Evolutionary conservation across 2,888 invertebrate genomes (phyloP).

Genomic region (Trichogramma evanescens): DNA sequence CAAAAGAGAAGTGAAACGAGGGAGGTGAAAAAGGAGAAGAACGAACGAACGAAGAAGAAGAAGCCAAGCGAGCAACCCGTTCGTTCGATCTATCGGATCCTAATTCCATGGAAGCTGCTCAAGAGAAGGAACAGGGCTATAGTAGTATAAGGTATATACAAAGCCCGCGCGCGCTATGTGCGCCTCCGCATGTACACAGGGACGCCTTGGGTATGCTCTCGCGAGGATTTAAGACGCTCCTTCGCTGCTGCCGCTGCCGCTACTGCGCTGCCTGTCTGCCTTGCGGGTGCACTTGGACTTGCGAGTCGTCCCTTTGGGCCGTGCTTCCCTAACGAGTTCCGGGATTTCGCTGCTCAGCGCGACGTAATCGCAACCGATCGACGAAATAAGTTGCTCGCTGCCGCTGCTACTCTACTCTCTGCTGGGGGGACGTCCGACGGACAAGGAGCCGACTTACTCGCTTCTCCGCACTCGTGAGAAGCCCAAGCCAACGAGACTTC

Average conservation of each 20-base stretch:
- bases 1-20: neutral
- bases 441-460: too few relatives aligned
- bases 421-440: too few relatives aligned
- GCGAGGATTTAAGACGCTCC: constrained; percentile 29
- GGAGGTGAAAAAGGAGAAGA: neutral
- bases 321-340: constrained; percentile 28
- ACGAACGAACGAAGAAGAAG: neutral
- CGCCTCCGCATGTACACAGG: too few relatives aligned
- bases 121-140: neutral
- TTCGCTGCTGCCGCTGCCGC: constrained; percentile 2
- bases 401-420: neutral
- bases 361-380: constrained; percentile 29
- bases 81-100: constrained; percentile 14
- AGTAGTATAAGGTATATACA: neutral
- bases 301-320: constrained; percentile 27
- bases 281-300: constrained; percentile 30
- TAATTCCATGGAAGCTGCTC: constrained; percentile 17
- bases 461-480: too few relatives aligned
- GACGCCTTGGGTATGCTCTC: constrained; percentile 1
- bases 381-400: constrained; percentile 5
- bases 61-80: neutral
- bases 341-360: constrained; percentile 26
- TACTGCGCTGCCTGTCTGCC: neutral
- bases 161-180: neutral
- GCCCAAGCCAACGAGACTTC: too few relatives aligned